These are phyloP conservation scores for Hydrophis major DNA, from an alignment of 2,797 vertebrate species.

Conservation along the genomic window DNA sequence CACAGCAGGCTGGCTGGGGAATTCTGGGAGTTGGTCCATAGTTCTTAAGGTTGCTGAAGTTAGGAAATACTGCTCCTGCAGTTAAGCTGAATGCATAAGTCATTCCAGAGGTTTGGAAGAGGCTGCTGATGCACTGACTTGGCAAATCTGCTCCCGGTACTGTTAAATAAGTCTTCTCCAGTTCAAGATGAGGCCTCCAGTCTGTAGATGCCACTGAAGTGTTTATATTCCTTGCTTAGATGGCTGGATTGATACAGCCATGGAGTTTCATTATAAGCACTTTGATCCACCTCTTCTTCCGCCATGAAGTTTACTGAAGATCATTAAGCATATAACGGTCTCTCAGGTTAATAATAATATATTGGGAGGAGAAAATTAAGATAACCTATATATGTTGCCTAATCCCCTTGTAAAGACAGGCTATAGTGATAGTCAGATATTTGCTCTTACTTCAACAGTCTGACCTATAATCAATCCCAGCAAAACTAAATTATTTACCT, in stretches of 20 bases:
- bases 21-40: neutral
- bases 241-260: neutral
- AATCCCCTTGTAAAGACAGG: neutral
- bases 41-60: neutral
- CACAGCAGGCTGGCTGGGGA: too few species aligned
- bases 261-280: neutral
- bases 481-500: conserved; percentile 3
- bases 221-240: neutral
- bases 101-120: neutral
- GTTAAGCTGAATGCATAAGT: neutral
- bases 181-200: neutral
- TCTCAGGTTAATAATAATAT: neutral
- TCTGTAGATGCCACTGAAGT: neutral
- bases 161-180: neutral
- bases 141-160: neutral
- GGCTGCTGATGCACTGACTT: neutral
- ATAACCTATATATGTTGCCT: neutral
- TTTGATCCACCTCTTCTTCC: neutral
- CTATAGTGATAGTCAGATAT: neutral
- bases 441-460: neutral
- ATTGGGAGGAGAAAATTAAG: neutral
- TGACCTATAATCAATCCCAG: neutral
- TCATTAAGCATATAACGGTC: neutral
- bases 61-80: neutral
- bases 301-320: neutral